phyloP scores from a whole-genome alignment of 2,113 vertebrate species.

The Osmerus eperlanus region DNA sequence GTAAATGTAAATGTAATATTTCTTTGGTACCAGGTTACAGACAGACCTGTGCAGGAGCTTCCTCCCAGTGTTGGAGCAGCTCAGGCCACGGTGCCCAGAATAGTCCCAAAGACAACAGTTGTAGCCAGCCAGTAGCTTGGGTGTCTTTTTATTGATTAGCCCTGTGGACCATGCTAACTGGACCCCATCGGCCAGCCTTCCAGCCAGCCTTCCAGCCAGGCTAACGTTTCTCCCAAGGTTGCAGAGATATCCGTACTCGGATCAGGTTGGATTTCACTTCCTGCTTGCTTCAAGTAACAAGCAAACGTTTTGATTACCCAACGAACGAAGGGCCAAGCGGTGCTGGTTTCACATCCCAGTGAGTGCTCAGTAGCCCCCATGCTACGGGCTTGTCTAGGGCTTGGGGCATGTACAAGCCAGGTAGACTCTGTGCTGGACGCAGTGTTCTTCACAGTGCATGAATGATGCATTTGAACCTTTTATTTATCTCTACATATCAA shows the following conservation, averaged over 20 bases:
- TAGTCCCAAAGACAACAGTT: too few relatives aligned
- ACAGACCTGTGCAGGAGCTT: too few relatives aligned
- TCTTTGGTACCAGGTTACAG: too few relatives aligned
- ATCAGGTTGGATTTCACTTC: slow-evolving; percentile 58
- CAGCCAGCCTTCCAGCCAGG: neutral
- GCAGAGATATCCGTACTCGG: slow-evolving; percentile 28
- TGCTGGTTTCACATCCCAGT: slow-evolving; percentile 52
- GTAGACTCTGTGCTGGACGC: slow-evolving; percentile 19
- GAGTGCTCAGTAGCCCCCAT: slow-evolving; percentile 15
- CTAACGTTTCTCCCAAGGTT: slow-evolving; percentile 22
- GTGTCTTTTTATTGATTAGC: neutral
- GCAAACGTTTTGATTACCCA: slow-evolving; percentile 38
- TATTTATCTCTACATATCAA: slow-evolving; percentile 17
- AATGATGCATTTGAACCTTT: slow-evolving; percentile 45
- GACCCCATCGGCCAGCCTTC: neutral
- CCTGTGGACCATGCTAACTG: neutral
- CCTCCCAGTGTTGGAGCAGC: too few relatives aligned
- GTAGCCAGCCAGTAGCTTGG: neutral
- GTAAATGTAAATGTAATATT: too few relatives aligned
- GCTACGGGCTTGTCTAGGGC: neutral
- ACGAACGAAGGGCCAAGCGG: slow-evolving; percentile 19
- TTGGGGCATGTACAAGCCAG: neutral
- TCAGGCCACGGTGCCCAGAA: too few relatives aligned
- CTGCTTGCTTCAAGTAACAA: slow-evolving; percentile 50
- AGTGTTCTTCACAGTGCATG: slow-evolving; percentile 18